Conservation (phyloP, 2,113 vertebrate genomes). For the Fregata magnificens region DNA sequence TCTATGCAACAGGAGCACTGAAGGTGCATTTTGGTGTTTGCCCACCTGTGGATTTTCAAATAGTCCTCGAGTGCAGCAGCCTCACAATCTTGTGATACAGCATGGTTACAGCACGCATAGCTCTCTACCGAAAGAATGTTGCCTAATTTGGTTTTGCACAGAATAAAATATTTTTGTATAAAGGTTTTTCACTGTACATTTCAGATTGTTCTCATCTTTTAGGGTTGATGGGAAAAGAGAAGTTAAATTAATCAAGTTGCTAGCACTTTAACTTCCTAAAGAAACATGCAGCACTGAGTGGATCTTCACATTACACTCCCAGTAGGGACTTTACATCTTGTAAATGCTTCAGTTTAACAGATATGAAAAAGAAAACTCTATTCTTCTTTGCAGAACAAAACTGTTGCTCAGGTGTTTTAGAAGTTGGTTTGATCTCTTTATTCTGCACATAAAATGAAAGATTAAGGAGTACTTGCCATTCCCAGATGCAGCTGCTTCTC, state of each 20-base stretch:
- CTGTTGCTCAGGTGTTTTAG: not conserved
- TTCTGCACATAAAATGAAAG: not conserved
- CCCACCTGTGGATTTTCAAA: not conserved
- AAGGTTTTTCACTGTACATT: not conserved
- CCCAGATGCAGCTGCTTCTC: not conserved
- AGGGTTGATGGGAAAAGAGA: not conserved
- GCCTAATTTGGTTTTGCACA: not conserved
- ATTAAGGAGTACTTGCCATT: not conserved
- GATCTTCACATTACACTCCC: not conserved
- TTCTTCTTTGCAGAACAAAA: slow-evolving; percentile 7
- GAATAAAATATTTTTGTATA: not conserved
- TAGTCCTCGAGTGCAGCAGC: not conserved
- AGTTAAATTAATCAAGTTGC: not conserved
- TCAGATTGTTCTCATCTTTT: not conserved
- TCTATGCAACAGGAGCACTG: not conserved
- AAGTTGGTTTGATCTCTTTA: slow-evolving; percentile 21
- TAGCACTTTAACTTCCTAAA: not conserved
- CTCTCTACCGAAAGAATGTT: fast-evolving
- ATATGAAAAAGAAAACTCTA: not conserved
- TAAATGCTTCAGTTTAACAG: slow-evolving; percentile 12
- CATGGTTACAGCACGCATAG: not conserved
- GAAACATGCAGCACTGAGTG: not conserved
- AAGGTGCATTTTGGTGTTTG: not conserved
- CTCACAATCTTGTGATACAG: not conserved
- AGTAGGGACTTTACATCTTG: not conserved